These are phyloP conservation scores for Drosophila ezoana DNA, from an alignment of 2,888 invertebrate genomes.

Conservation along the genomic window DNA sequence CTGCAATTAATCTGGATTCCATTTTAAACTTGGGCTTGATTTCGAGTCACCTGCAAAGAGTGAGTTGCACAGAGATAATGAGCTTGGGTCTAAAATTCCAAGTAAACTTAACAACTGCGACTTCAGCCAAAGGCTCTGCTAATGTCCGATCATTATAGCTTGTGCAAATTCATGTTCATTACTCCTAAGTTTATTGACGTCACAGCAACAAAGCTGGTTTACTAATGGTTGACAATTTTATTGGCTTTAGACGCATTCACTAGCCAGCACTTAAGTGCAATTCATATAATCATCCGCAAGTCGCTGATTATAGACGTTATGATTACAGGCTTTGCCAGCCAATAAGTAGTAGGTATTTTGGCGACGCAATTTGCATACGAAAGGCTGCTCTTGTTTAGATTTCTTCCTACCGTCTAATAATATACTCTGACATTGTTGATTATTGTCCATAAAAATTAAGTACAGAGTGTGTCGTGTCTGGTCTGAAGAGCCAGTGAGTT, in stretches of 20 bases:
- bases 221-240: constrained; percentile 12
- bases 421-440: neutral
- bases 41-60: constrained; percentile 28
- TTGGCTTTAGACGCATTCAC: constrained; percentile 19
- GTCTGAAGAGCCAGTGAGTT: constrained; percentile 25
- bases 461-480: constrained; percentile 11
- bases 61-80: constrained; percentile 4
- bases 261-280: constrained; percentile 6
- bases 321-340: constrained; percentile 12
- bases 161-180: constrained; percentile 22
- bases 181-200: constrained; percentile 24
- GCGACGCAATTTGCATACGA: neutral
- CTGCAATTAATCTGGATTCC: constrained; percentile 52
- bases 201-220: constrained; percentile 15
- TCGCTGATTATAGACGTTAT: constrained; percentile 40
- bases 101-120: neutral
- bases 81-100: neutral
- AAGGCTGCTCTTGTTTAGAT: neutral
- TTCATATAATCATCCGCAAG: constrained; percentile 31
- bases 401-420: neutral
- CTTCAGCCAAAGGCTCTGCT: neutral
- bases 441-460: neutral
- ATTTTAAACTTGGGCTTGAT: constrained; percentile 37
- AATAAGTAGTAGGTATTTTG: constrained; percentile 17
- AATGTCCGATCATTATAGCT: neutral